A percentile compares a stretch with the other conserved stretches of the same genome.
Evolutionary conservation across 2,888 invertebrate species (phyloP).

Genomic region (Cantharis rufa): DNA sequence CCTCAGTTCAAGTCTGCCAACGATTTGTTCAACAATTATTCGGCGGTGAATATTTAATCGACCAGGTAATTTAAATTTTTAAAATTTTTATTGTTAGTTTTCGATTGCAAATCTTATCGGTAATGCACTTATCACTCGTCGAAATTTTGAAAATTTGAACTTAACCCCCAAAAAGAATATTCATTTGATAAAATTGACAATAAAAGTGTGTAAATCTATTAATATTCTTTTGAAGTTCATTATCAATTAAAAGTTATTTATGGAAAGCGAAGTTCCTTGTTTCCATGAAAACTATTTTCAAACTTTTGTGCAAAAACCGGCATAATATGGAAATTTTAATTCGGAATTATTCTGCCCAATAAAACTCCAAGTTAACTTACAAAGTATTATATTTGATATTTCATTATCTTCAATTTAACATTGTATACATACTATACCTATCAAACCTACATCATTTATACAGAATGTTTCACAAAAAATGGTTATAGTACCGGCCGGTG

Average conservation of each 20-base stretch:
- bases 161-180: background rate
- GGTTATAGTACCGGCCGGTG: too few species aligned
- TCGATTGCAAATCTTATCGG: background rate
- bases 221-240: background rate
- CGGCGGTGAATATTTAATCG: background rate
- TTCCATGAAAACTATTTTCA: background rate
- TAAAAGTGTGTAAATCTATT: background rate
- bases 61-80: background rate
- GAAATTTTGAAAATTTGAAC: background rate
- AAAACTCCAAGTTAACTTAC: too few species aligned
- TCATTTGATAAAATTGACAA: background rate
- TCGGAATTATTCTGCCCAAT: background rate
- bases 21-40: background rate
- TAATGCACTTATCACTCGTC: background rate
- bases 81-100: background rate
- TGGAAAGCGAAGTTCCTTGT: background rate
- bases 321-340: background rate
- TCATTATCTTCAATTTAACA: too few species aligned
- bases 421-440: too few species aligned
- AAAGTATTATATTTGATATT: too few species aligned
- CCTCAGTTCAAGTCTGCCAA: background rate
- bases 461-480: too few species aligned
- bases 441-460: too few species aligned
- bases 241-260: background rate
- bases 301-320: background rate